Evolutionary conservation across 2,797 vertebrate genomes (phyloP).

Genomic region (Anas bahamensis): DNA sequence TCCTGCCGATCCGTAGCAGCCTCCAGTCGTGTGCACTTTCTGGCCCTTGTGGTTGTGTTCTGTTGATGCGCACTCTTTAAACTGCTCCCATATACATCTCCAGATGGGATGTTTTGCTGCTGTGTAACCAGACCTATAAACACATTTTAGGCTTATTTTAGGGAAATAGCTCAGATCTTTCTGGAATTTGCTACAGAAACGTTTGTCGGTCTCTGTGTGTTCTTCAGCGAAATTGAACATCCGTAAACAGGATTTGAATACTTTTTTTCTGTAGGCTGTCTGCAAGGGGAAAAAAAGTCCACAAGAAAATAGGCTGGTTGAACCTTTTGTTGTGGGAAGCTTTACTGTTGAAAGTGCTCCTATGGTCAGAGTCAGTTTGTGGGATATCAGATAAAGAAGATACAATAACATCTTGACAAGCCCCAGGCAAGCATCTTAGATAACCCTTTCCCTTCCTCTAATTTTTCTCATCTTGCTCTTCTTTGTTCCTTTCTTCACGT

Average conservation of each 20-base stretch:
- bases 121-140: not conserved
- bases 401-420: not conserved
- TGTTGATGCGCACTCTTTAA: not conserved
- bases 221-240: not conserved
- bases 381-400: not conserved
- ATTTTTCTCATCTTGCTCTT: not conserved
- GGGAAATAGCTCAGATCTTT: not conserved
- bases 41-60: not conserved
- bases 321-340: not conserved
- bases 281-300: not conserved
- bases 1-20: not conserved
- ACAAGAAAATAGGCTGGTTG: not conserved
- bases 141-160: not conserved
- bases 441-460: not conserved
- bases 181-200: not conserved
- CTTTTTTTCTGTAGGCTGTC: not conserved
- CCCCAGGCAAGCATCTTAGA: not conserved
- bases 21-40: not conserved
- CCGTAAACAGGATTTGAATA: not conserved
- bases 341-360: not conserved
- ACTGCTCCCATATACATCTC: not conserved
- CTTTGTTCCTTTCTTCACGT: not conserved
- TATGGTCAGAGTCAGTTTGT: not conserved
- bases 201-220: not conserved
- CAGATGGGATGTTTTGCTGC: not conserved